Percentiles rank a stretch among this genome's conserved stretches.
These are phyloP conservation scores for Scytalopus superciliaris DNA, from an alignment of 2,113 vertebrate genomes.

Conservation along the genomic window DNA sequence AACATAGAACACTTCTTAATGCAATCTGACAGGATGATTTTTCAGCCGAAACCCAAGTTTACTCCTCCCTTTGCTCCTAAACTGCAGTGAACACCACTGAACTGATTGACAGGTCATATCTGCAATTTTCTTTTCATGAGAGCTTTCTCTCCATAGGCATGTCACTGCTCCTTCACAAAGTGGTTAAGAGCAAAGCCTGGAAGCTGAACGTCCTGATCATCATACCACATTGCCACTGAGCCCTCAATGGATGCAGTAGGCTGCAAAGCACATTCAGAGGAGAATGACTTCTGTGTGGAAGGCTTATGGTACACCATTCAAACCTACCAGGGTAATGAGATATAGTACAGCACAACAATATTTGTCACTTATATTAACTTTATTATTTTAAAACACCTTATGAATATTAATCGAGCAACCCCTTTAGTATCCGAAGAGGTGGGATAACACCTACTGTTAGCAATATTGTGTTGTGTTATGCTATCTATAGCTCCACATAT, in stretches of 20 bases:
- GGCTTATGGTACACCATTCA: background rate
- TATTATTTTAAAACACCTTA: background rate
- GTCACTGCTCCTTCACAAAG: background rate
- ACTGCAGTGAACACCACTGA: background rate
- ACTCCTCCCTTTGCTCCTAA: background rate
- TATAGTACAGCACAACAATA: background rate
- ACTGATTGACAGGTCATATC: background rate
- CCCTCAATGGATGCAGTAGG: background rate
- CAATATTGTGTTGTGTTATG: background rate
- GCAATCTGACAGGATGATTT: background rate
- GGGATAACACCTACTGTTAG: background rate
- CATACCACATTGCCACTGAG: background rate
- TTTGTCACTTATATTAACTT: background rate
- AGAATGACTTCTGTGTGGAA: background rate
- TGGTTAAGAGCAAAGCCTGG: background rate
- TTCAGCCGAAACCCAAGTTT: background rate
- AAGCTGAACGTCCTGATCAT: background rate
- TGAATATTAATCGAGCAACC: background rate
- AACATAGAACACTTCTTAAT: background rate
- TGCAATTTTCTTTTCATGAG: background rate
- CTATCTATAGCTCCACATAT: background rate
- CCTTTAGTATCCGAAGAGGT: background rate
- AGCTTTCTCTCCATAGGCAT: background rate
- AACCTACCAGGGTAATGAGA: background rate
- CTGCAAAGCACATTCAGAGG: background rate